Conservation (phyloP, 2,113 vertebrate species). For the Dipodomys spectabilis region DNA sequence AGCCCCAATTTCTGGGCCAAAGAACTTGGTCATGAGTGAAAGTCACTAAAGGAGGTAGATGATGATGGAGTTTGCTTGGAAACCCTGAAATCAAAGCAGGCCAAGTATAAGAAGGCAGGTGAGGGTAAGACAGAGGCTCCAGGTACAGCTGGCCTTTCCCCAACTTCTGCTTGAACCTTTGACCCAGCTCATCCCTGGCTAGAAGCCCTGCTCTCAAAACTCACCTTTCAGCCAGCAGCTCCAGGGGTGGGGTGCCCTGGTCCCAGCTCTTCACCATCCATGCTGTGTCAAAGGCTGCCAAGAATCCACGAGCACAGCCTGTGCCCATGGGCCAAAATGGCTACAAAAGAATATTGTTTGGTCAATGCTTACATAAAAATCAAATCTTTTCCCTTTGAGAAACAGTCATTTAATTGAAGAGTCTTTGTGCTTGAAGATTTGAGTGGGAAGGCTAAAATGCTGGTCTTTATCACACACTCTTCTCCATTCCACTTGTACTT, state of each 20-base stretch:
- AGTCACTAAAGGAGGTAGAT: not conserved
- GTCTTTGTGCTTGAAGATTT: not conserved
- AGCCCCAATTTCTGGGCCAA: not conserved
- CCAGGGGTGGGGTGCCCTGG: constrained; percentile 90
- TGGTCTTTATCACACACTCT: not conserved
- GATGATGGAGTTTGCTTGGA: not conserved
- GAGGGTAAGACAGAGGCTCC: not conserved
- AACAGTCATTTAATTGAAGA: not conserved
- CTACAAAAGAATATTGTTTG: constrained; percentile 83
- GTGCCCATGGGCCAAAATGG: constrained; percentile 99
- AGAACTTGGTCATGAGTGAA: not conserved
- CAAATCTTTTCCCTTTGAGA: constrained; percentile 7
- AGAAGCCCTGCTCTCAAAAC: not conserved
- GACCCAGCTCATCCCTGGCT: too few species aligned
- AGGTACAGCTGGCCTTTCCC: not conserved
- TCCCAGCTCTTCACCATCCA: constrained; percentile 99
- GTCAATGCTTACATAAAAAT: not conserved
- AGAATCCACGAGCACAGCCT: constrained; percentile 96
- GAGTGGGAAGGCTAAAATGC: not conserved
- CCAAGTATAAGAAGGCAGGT: not conserved
- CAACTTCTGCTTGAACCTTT: not conserved
- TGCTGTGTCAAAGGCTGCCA: constrained; percentile 96
- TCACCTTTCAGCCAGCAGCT: constrained; percentile 96
- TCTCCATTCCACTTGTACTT: not conserved
- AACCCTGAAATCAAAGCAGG: not conserved